These are phyloP conservation scores for Notolabrus celidotus DNA, from an alignment of 2,797 vertebrate species.

Conservation along the genomic window DNA sequence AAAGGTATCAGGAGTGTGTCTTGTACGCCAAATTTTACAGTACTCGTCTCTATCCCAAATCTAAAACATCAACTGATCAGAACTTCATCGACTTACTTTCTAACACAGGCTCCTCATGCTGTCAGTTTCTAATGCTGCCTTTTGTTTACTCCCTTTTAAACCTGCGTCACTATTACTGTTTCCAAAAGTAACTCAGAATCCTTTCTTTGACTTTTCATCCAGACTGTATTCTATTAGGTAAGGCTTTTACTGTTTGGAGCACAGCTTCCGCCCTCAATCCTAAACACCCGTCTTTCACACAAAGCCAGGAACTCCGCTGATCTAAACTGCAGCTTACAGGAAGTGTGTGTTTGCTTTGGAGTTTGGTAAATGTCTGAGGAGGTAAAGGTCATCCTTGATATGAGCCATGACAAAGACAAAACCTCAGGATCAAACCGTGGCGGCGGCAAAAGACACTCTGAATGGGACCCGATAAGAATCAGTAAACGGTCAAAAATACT, in stretches of 20 bases:
- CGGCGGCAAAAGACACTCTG: conserved; percentile 14
- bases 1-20: too few species aligned
- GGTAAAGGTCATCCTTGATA: conserved; percentile 73
- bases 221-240: conserved; percentile 28
- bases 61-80: too few species aligned
- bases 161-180: not conserved
- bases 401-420: conserved; percentile 43
- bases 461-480: conserved; percentile 52
- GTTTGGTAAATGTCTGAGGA: conserved; percentile 57
- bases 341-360: conserved; percentile 69
- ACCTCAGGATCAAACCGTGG: conserved; percentile 38
- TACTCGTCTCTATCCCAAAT: too few species aligned
- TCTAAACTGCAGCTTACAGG: conserved; percentile 60
- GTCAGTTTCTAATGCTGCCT: conserved; percentile 6
- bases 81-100: not conserved
- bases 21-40: too few species aligned
- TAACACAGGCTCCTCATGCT: not conserved
- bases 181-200: conserved; percentile 7
- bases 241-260: conserved; percentile 54
- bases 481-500: conserved; percentile 11
- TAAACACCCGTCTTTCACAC: conserved; percentile 64
- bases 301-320: conserved; percentile 78
- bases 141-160: conserved; percentile 14
- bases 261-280: conserved; percentile 63
- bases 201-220: not conserved